Percentiles rank a stretch among this genome's conserved stretches.
Evolutionary conservation across 2,888 invertebrate genomes (phyloP).

Genomic region (Julus scanicus): DNA sequence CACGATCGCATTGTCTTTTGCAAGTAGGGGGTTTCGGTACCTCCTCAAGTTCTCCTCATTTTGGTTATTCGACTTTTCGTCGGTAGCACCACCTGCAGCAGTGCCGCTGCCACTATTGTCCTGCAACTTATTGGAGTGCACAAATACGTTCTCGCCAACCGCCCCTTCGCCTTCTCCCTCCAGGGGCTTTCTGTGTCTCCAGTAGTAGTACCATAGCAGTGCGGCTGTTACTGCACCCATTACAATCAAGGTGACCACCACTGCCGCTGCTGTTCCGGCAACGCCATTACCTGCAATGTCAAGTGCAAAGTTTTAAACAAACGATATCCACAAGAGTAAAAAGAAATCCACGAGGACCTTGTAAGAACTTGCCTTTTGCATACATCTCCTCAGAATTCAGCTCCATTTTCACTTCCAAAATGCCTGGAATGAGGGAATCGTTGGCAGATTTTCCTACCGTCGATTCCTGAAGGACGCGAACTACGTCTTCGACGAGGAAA

Average conservation of each 20-base stretch:
- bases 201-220: slow-evolving; percentile 71
- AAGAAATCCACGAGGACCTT: too few relatives aligned
- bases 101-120: slow-evolving; percentile 62
- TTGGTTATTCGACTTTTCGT: slow-evolving; percentile 90
- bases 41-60: slow-evolving; percentile 89
- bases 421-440: background rate
- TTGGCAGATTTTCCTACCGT: background rate
- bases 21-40: slow-evolving; percentile 79
- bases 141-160: background rate
- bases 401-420: background rate
- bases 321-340: too few relatives aligned
- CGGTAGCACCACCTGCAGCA: slow-evolving; percentile 57
- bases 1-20: slow-evolving; percentile 36
- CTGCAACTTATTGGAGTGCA: slow-evolving; percentile 50
- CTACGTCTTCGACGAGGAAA: background rate
- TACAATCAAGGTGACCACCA: background rate
- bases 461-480: background rate
- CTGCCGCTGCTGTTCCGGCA: background rate
- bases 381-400: background rate
- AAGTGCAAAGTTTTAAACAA: too few relatives aligned
- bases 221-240: background rate
- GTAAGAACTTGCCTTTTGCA: background rate
- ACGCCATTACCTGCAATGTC: background rate
- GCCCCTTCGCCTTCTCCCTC: slow-evolving; percentile 59
- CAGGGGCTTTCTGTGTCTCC: slow-evolving; percentile 68